phyloP scores from a whole-genome alignment of 1,140 invertebrate genomes.

The Polyergus mexicanus region DNA sequence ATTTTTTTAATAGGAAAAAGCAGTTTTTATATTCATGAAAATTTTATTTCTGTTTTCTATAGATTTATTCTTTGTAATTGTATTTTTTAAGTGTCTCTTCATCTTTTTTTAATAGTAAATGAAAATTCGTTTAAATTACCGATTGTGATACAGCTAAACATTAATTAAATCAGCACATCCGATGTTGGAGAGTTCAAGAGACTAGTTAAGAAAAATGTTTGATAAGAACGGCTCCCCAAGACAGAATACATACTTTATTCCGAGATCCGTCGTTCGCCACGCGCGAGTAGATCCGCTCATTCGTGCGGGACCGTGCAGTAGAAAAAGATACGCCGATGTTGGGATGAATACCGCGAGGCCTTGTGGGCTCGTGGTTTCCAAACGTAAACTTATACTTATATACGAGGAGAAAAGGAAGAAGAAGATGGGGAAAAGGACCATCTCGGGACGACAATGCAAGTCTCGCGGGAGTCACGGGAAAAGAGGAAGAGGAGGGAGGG shows the following conservation, averaged over 20 bases:
- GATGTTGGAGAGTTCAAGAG: neutral
- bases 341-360: slow-evolving; percentile 70
- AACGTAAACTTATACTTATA: slow-evolving; percentile 77
- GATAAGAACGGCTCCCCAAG: slow-evolving; percentile 29
- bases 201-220: slow-evolving; percentile 15
- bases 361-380: slow-evolving; percentile 70
- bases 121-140: neutral
- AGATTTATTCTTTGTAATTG: neutral
- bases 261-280: slow-evolving; percentile 64
- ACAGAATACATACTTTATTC: slow-evolving; percentile 54
- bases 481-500: slow-evolving; percentile 28
- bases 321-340: slow-evolving; percentile 75
- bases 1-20: neutral
- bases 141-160: neutral
- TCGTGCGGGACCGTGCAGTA: slow-evolving; percentile 69
- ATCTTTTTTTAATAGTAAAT: neutral
- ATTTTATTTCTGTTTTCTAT: neutral
- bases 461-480: slow-evolving; percentile 70
- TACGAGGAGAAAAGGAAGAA: slow-evolving; percentile 53
- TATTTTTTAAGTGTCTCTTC: neutral
- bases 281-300: slow-evolving; percentile 71
- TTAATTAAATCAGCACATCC: slow-evolving; percentile 17
- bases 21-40: neutral
- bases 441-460: slow-evolving; percentile 71
- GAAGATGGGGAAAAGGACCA: slow-evolving; percentile 25